A percentile compares a stretch with the other conserved stretches of the same genome.
phyloP scores from a whole-genome alignment of 2,113 vertebrate genomes.

The Rhinolophus ferrumequinum region DNA sequence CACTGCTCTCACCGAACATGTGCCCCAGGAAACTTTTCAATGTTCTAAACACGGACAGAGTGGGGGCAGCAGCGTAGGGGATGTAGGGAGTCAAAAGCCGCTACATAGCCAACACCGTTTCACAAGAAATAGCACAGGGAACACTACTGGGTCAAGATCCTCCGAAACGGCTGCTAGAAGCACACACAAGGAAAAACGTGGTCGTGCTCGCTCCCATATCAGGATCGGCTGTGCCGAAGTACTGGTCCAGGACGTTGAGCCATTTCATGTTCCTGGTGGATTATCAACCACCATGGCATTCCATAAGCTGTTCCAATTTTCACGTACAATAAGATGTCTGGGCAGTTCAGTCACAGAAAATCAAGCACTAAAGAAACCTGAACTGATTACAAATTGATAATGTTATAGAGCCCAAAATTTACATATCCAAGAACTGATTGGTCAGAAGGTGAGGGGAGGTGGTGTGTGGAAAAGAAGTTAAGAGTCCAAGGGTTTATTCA shows the following conservation, averaged over 20 bases:
- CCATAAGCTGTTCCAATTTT: constrained; percentile 68
- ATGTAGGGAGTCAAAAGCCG: constrained; percentile 70
- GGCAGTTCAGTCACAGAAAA: constrained; percentile 58
- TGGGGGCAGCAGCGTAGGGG: constrained; percentile 65
- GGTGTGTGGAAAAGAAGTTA: constrained; percentile 26
- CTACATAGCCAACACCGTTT: constrained; percentile 73
- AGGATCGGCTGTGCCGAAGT: constrained; percentile 41
- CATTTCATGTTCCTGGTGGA: constrained; percentile 53
- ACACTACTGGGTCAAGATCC: constrained; percentile 53
- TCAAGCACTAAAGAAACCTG: constrained; percentile 57
- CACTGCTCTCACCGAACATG: constrained; percentile 36
- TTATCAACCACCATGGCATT: constrained; percentile 49
- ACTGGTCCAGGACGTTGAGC: constrained; percentile 59
- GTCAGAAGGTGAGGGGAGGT: background rate
- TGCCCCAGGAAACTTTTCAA: constrained; percentile 65
- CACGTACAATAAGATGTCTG: constrained; percentile 46
- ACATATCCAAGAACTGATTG: constrained; percentile 74
- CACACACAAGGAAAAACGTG: constrained; percentile 56
- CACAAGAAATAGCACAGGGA: constrained; percentile 72
- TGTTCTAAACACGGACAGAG: constrained; percentile 68
- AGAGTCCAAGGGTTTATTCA: constrained; percentile 57
- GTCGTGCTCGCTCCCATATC: constrained; percentile 39
- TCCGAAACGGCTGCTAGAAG: constrained; percentile 66
- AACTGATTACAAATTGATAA: constrained; percentile 38
- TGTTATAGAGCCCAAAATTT: constrained; percentile 70